These are phyloP conservation scores for Oryctes rhinoceros DNA, from an alignment of 1,140 invertebrate genomes.

Conservation along the genomic window DNA sequence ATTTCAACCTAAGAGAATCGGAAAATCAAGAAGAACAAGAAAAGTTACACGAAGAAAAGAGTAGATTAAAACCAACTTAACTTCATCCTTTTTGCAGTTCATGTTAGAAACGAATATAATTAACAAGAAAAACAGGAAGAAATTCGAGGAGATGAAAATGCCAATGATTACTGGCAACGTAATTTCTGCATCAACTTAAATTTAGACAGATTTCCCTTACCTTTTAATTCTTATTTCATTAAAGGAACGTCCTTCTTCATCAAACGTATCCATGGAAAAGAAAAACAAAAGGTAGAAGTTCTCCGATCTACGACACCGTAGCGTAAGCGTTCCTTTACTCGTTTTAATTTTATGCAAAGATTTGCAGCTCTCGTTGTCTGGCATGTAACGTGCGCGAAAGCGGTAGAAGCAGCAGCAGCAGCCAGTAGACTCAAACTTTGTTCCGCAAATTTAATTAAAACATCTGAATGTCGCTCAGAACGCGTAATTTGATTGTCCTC, in stretches of 20 bases:
- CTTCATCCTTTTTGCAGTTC: too few relatives aligned
- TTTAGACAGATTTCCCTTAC: neutral
- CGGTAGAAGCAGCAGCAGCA: conserved; percentile 5
- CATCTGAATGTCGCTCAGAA: conserved; percentile 33
- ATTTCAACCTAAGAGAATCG: too few relatives aligned
- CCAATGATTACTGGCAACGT: neutral
- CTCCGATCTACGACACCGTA: neutral
- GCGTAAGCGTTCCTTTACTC: neutral
- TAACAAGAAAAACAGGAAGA: neutral
- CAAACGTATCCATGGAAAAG: too few relatives aligned
- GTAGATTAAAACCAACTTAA: too few relatives aligned
- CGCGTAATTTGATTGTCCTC: conserved; percentile 34
- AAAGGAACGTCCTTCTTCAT: too few relatives aligned
- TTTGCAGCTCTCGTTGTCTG: neutral
- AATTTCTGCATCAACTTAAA: neutral
- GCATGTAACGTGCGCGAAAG: neutral
- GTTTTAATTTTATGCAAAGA: conserved; percentile 25
- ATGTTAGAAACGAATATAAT: neutral
- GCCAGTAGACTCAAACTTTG: conserved; percentile 27
- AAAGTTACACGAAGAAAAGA: too few relatives aligned
- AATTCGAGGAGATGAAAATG: neutral
- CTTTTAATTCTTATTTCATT: neutral
- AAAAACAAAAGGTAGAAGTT: neutral
- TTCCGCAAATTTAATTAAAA: conserved; percentile 35
- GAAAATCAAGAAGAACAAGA: too few relatives aligned